Evolutionary conservation across 2,113 vertebrate genomes (phyloP), one percentile per base, ranked within the genome.

Genomic region (Phyllopteryx taeniolatus): DNA sequence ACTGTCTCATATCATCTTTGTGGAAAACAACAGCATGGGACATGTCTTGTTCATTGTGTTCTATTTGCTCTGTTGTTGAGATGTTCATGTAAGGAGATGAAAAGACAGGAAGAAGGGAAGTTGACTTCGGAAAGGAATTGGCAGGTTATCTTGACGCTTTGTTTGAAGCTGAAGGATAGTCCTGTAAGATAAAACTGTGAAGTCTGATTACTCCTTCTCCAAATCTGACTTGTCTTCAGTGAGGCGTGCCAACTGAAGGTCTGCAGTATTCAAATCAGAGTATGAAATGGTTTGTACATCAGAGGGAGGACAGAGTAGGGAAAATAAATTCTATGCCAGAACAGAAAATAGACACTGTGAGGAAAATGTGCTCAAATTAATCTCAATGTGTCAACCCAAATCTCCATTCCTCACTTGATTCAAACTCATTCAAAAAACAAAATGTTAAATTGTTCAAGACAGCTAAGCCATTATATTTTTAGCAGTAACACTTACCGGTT

Each of bases 81-180:
- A 64, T 44, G 22, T 67, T 70, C 20, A 0, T 31, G 27, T 27
- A 35, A 2, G 56, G 22, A 1, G 39, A 31, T 0, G 60, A 71
- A 59, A 33, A 15, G 61, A 67, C 22, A 43, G 19, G 13, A 51
- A 43, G 2, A 51, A 42, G 2, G 39, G 27, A 53, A 8, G 14
- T 65, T 65, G 72, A 67, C 74, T 68, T 68, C n/a, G 35, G 19
- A 44, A 31, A 63, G 39, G 31, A 76, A 46, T 46, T 70, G 68
- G 20, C 44, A 71, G 56, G 53, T 77, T 79, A 73, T 85, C 67
- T 76, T 20, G 56, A 67, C 68, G 51, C 79, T 54, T 14, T 6
- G 39, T 80, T 81, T 77, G 69, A 83, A 63, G 60, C 74, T 77
- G 75, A 76, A 62, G 74, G 72, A 70, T 71, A 57, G 64, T 70